Evolutionary conservation across 2,113 vertebrate species (phyloP).

Genomic region (Astur gentilis): DNA sequence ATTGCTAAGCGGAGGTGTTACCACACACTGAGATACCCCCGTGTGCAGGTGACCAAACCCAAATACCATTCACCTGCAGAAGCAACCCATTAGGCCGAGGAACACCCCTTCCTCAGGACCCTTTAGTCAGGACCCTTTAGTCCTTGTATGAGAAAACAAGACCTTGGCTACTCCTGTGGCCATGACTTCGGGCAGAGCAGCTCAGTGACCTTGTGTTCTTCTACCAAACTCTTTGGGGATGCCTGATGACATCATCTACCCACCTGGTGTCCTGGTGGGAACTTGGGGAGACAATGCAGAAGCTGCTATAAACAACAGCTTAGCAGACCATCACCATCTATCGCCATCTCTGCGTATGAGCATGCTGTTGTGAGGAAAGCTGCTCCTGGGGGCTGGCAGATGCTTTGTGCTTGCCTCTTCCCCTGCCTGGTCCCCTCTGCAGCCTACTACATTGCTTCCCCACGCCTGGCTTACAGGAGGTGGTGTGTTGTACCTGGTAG

Average conservation of each 20-base stretch:
- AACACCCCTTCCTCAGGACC: neutral
- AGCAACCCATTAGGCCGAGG: neutral
- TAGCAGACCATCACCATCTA: neutral
- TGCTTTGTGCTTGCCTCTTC: neutral
- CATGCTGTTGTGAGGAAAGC: neutral
- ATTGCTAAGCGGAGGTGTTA: neutral
- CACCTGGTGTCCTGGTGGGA: neutral
- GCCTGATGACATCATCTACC: neutral
- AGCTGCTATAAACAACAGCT: neutral
- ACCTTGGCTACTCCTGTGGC: neutral
- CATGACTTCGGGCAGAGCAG: neutral
- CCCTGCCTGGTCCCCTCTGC: neutral
- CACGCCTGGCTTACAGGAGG: neutral
- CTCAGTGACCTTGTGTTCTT: neutral
- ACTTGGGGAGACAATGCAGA: neutral
- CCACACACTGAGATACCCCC: neutral
- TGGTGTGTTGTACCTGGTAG: neutral
- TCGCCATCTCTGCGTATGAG: accelerated
- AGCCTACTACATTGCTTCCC: neutral
- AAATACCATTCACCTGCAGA: neutral
- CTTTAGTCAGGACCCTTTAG: neutral
- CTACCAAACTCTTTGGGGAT: neutral
- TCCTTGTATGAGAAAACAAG: neutral
- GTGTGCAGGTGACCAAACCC: neutral
- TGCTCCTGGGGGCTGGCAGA: neutral